Evolutionary conservation across 2,888 invertebrate genomes (phyloP).

Genomic region (Diogma glabrata): DNA sequence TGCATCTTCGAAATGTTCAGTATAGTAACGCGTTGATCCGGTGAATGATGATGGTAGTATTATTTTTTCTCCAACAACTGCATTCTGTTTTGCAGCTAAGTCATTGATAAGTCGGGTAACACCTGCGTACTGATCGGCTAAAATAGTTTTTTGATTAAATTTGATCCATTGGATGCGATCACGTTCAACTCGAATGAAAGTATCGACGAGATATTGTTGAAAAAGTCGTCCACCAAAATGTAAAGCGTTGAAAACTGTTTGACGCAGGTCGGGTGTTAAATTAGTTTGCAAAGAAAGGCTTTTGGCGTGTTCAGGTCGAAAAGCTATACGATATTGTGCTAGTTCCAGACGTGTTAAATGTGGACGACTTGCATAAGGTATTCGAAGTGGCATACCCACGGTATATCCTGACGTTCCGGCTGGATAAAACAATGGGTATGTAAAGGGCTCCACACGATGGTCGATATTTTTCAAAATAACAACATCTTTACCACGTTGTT

Average conservation of each 20-base stretch:
- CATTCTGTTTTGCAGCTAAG: too few species aligned
- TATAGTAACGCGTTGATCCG: not conserved
- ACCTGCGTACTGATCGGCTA: too few species aligned
- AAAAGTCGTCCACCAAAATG: not conserved
- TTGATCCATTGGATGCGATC: not conserved
- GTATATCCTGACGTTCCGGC: slow-evolving; percentile 2
- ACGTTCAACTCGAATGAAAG: not conserved
- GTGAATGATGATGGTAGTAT: not conserved
- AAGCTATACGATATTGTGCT: not conserved
- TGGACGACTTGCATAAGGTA: slow-evolving; percentile 1
- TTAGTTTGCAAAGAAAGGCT: not conserved
- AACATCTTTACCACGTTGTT: too few species aligned
- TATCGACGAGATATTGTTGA: not conserved
- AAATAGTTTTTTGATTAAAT: too few species aligned
- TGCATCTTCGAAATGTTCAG: too few species aligned
- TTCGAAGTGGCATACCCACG: not conserved
- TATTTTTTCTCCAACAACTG: slow-evolving; percentile 1
- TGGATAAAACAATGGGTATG: slow-evolving; percentile 1
- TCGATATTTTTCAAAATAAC: too few species aligned
- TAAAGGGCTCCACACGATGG: not conserved
- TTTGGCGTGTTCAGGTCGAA: not conserved
- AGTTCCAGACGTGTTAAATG: too few species aligned
- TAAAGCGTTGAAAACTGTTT: not conserved
- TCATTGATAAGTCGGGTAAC: too few species aligned
- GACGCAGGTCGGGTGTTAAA: not conserved